Evolutionary conservation across 2,113 vertebrate species (phyloP), one percentile per base, ranked within the genome.

Genomic region (Pogonocichla stellata): DNA sequence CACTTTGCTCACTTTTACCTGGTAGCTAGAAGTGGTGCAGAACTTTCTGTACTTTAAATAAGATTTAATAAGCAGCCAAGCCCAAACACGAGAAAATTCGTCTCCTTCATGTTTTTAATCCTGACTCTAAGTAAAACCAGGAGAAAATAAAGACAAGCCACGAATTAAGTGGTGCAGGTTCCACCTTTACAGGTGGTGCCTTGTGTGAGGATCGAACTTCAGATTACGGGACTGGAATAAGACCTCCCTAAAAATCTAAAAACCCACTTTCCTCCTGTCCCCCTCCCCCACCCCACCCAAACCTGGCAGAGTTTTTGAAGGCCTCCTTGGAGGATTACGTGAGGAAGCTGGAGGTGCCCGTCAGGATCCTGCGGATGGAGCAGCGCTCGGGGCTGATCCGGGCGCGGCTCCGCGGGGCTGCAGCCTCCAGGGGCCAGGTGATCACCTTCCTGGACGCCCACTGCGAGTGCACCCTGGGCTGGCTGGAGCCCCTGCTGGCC

Each of bases 381-480:
- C 99, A 99, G 88, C 95, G 99, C 18, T 99, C 99, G 0, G 99
- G 99, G 57, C 98, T 99, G 78, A 99, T 99, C 93, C 98, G 99
- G 6, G 99, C 99, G 1, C 98, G 99, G 84, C 97, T 99, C 23
- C 98, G 99, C 19, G 99, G 99, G 53, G 99, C 99, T 0, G 99
- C 99, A 0, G 98, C 99, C 51, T 98, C 99, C 7, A 97, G 74
- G 67, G 99, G 99, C 53, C 99, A 99, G 97, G 99, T 99, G 83
- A 98, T 99, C 92, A 99, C 99, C 4, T 99, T 99, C 96, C 98
- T 99, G 58, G 99, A 99, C 2, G 99, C 99, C 38, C 99, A 99
- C 98, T 99, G 99, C 38, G 99, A 99, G 97, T 99, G 99, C 89
- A 99, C 99, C 0, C 69, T 97, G 51, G 99, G 99, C 65, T 99